These are phyloP conservation scores for Stegastes partitus DNA, from an alignment of 2,113 vertebrate species.

Conservation along the genomic window DNA sequence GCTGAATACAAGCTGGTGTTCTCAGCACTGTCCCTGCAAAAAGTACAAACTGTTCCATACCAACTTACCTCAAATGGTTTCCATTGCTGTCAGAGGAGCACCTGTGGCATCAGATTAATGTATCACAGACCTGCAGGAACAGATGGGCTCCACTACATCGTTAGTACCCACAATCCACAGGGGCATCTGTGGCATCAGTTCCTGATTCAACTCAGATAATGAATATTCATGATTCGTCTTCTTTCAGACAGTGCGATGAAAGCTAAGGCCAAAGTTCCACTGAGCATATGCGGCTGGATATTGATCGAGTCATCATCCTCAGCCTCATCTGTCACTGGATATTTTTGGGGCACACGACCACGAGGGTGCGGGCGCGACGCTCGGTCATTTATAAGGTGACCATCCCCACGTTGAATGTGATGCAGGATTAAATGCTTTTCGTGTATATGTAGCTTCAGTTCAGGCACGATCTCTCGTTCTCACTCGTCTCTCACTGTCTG, in stretches of 20 bases:
- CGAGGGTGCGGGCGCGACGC: neutral
- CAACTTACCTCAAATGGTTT: slow-evolving; percentile 31
- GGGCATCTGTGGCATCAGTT: slow-evolving; percentile 41
- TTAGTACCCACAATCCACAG: slow-evolving; percentile 64
- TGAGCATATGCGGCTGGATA: slow-evolving; percentile 60
- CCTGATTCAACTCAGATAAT: slow-evolving; percentile 50
- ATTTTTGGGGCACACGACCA: slow-evolving; percentile 25
- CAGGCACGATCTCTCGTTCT: neutral
- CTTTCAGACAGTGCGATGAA: slow-evolving; percentile 51
- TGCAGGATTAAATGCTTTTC: neutral
- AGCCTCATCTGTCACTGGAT: slow-evolving; percentile 36
- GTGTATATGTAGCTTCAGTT: neutral
- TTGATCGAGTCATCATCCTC: slow-evolving; percentile 41
- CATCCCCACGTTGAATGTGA: neutral
- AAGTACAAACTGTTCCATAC: slow-evolving; percentile 7
- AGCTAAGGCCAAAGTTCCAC: slow-evolving; percentile 53
- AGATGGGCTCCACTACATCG: slow-evolving; percentile 70
- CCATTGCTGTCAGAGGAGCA: slow-evolving; percentile 33
- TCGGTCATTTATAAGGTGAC: neutral
- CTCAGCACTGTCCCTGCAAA: neutral
- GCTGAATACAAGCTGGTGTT: no score
- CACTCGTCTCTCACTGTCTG: neutral
- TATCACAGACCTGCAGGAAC: slow-evolving; percentile 61
- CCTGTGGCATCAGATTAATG: slow-evolving; percentile 61
- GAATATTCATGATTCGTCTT: slow-evolving; percentile 63